Percentiles rank a stretch among this genome's conserved stretches.
phyloP scores from a whole-genome alignment of 2,888 invertebrate species.

The Meta bourneti region DNA sequence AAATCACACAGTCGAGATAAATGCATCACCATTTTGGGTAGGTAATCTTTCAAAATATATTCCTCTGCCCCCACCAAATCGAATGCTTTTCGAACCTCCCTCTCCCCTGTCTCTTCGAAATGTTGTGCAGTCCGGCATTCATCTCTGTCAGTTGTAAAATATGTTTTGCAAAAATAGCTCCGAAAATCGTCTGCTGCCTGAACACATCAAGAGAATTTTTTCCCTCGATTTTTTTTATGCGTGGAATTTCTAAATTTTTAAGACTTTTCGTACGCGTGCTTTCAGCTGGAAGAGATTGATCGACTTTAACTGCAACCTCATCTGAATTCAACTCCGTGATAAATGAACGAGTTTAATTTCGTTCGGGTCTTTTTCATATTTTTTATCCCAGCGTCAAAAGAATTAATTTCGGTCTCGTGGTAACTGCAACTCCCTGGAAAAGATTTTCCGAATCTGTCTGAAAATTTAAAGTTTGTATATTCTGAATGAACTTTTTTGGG shows the following conservation, averaged over 20 bases:
- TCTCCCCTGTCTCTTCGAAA: slow-evolving; percentile 29
- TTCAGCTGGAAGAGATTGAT: slow-evolving; percentile 50
- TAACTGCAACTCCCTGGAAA: not conserved
- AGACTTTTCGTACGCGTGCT: slow-evolving; percentile 2
- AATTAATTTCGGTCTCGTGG: slow-evolving; percentile 22
- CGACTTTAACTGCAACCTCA: slow-evolving; percentile 35
- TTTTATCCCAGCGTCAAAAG: not conserved
- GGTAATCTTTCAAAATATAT: slow-evolving; percentile 45
- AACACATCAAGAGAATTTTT: slow-evolving; percentile 12
- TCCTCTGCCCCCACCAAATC: not conserved
- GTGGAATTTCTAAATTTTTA: slow-evolving; percentile 22
- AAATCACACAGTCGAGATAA: slow-evolving; percentile 55
- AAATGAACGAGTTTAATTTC: slow-evolving; percentile 33
- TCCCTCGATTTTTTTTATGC: not conserved
- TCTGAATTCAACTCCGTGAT: slow-evolving; percentile 35
- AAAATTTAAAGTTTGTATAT: not conserved
- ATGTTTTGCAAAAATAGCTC: slow-evolving; percentile 51
- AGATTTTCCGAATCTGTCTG: not conserved
- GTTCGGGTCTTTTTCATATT: not conserved
- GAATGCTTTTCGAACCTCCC: not conserved
- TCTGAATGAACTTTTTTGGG: not conserved
- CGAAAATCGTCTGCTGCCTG: slow-evolving; percentile 31
- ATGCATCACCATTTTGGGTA: slow-evolving; percentile 42
- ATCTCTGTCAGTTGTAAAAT: slow-evolving; percentile 65
- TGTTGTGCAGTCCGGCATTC: slow-evolving; percentile 33